These are phyloP conservation scores for Ptilorrhoa leucosticta DNA, from an alignment of 2,113 vertebrate genomes.

Conservation along the genomic window DNA sequence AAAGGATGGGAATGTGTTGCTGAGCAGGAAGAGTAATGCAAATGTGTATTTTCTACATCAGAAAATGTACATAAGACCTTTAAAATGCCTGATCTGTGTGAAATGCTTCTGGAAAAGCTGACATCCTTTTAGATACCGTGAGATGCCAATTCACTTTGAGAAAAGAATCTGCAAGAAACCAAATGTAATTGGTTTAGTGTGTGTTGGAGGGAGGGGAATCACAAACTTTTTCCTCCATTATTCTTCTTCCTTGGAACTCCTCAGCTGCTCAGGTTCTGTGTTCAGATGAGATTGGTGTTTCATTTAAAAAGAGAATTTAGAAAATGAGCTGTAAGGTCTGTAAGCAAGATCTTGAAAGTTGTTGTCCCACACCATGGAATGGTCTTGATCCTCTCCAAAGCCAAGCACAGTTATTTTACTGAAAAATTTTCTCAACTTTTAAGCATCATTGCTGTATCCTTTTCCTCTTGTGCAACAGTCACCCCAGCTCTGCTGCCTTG, in stretches of 20 bases:
- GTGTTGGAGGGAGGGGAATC: neutral
- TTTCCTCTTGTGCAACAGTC: neutral
- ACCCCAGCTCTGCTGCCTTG: neutral
- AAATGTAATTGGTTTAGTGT: neutral
- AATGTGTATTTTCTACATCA: neutral
- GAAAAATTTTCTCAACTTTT: neutral
- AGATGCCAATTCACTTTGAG: neutral
- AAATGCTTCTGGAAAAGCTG: neutral
- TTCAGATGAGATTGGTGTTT: neutral
- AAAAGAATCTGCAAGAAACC: neutral
- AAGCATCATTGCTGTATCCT: neutral
- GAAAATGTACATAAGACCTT: neutral
- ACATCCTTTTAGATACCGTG: neutral
- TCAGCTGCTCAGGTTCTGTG: neutral
- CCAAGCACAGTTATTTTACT: neutral
- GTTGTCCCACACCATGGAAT: rapidly evolving
- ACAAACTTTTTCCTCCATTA: neutral
- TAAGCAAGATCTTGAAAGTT: neutral
- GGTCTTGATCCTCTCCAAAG: neutral
- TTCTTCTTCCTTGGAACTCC: neutral
- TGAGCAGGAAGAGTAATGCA: neutral
- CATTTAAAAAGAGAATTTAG: neutral
- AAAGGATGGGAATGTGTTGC: neutral
- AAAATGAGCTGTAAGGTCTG: neutral
- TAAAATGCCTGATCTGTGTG: neutral